phyloP scores from a whole-genome alignment of 2,797 vertebrate species.

The Borostomias antarcticus region DNA sequence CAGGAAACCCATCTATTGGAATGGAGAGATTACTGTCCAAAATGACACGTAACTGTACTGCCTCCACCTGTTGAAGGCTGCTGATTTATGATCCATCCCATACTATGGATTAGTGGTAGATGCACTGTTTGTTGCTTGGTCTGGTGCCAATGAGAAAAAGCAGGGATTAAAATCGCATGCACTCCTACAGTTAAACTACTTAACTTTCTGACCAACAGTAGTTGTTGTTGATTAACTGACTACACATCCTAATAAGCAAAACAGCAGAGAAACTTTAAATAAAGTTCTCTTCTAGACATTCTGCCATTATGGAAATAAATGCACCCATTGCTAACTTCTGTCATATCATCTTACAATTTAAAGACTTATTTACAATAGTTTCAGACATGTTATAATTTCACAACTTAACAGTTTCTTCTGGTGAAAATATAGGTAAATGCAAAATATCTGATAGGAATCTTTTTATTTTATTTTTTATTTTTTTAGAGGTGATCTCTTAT shows the following conservation, averaged over 20 bases:
- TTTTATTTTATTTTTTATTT: slow-evolving; percentile 49
- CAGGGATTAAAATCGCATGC: slow-evolving; percentile 67
- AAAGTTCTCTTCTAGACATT: slow-evolving; percentile 58
- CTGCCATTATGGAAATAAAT: slow-evolving; percentile 50
- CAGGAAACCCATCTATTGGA: slow-evolving; percentile 59
- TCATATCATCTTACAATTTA: slow-evolving; percentile 54
- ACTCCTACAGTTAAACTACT: slow-evolving; percentile 62
- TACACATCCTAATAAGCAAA: slow-evolving; percentile 40
- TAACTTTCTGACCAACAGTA: slow-evolving; percentile 50
- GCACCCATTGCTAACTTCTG: slow-evolving; percentile 59
- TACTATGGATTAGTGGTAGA: slow-evolving; percentile 49
- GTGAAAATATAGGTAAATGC: slow-evolving; percentile 79
- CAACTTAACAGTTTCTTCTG: slow-evolving; percentile 79
- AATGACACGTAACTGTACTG: slow-evolving; percentile 45
- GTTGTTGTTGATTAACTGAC: slow-evolving; percentile 30
- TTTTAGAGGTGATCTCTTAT: slow-evolving; percentile 67
- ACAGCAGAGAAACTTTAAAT: slow-evolving; percentile 35
- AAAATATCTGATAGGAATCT: slow-evolving; percentile 77
- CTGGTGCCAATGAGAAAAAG: slow-evolving; percentile 63
- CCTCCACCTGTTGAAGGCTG: slow-evolving; percentile 40
- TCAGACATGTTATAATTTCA: slow-evolving; percentile 69
- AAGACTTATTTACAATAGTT: slow-evolving; percentile 72
- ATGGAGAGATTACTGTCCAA: slow-evolving; percentile 65
- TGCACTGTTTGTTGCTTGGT: slow-evolving; percentile 53
- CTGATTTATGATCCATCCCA: slow-evolving; percentile 45